Evolutionary conservation across 2,797 vertebrate species (phyloP).

Genomic region (Synanceia verrucosa): DNA sequence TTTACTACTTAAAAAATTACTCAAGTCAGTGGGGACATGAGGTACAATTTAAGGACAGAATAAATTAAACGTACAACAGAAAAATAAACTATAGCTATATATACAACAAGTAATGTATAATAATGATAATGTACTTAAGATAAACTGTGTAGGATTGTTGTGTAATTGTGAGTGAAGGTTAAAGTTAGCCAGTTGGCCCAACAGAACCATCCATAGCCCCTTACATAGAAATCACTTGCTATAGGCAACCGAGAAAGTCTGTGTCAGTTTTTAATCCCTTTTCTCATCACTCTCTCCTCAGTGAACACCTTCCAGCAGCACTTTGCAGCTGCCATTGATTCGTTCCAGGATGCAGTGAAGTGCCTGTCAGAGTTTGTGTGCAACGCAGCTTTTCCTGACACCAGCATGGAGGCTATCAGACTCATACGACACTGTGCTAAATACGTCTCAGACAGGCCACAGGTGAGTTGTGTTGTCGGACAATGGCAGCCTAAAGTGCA

Average conservation of each 20-base stretch:
- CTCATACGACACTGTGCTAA: constrained; percentile 94
- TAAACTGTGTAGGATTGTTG: no score
- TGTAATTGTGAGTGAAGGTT: no score
- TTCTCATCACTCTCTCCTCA: constrained; percentile 62
- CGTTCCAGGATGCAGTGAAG: constrained; percentile 96
- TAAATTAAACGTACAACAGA: no score
- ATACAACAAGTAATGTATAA: no score
- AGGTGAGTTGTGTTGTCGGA: constrained; percentile 77
- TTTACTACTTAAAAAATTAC: no score
- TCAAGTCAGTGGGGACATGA: no score
- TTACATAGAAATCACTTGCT: neutral
- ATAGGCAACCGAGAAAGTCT: neutral
- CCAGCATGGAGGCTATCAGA: constrained; percentile 96
- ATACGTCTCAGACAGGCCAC: constrained; percentile 93
- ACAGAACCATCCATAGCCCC: neutral
- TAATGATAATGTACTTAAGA: no score
- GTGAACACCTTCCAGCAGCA: constrained; percentile 93
- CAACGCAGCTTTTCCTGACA: constrained; percentile 94
- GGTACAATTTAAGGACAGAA: no score
- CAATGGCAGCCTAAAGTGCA: neutral
- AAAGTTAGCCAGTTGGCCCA: neutral
- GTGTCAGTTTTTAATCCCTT: neutral
- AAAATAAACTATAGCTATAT: no score
- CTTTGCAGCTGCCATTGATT: constrained; percentile 94
- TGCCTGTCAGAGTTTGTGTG: constrained; percentile 97